Evolutionary conservation across 2,797 vertebrate species (phyloP), one percentile per base, ranked within the genome.

Genomic region (Capromys pilorides): DNA sequence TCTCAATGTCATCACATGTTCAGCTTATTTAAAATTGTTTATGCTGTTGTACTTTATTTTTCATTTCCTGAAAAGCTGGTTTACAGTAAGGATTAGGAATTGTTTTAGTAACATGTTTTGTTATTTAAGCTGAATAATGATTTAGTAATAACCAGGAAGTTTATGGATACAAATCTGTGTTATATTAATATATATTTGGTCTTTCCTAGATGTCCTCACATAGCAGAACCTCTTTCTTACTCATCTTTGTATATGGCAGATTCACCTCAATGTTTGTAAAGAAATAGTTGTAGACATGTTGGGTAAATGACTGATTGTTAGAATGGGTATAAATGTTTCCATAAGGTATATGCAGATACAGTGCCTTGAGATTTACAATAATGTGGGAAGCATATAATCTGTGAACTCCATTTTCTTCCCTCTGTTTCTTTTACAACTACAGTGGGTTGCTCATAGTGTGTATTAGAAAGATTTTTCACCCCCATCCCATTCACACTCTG

Each of bases 61-160:
- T 2, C 4, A 16, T 62, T 85, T 94, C 19, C 22, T 19, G 26
- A 82, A 89, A 83, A 71, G 12, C 22, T 95, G 41, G 1, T 85
- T 92, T 93, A 41, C 5, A 62, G 14, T 71, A 41, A 91, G 24
- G 18, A 26, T 93, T 22, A 36, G 24, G 36, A 64, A 45, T 83
- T 71, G 45, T 62, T 83, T 69, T 93, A 59, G 84, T 86, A 73
- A 51, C 41, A 59, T 75, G 2, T 13, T 67, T 19, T 54, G n/a
- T 83, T 80, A 73, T 91, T 93, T 73, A 83, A 33, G 45, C 26
- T 91, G 54, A 85, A 90, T 57, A 91, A 82, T 69, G 78, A 77
- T 36, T 89, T 73, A 87, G 45, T 80, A 41, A 71, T 28, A 77
- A 54, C 45, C 69, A 1, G 73, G 90, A 59, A 93, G 13, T 81